Conservation (phyloP, 2,113 vertebrate species). For the Gobius niger region DNA sequence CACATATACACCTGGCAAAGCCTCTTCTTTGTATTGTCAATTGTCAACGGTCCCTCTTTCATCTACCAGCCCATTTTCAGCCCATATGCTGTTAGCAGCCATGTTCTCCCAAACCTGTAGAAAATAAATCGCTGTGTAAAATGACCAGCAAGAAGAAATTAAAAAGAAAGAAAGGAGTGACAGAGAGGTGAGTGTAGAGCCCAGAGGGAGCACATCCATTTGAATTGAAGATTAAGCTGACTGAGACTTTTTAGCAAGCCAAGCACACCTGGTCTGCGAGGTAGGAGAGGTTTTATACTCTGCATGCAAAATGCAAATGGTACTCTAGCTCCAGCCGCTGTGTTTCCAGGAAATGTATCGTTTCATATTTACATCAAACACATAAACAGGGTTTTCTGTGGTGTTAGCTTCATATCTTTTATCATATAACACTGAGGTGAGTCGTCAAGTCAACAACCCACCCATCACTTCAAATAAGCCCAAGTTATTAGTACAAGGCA, state of each 20-base stretch:
- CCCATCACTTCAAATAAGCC: no score
- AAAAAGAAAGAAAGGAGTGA: slow-evolving; percentile 56
- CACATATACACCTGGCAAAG: slow-evolving; percentile 29
- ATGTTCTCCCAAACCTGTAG: slow-evolving; percentile 16
- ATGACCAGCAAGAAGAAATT: slow-evolving; percentile 52
- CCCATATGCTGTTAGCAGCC: slow-evolving; percentile 19
- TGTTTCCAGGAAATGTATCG: slow-evolving; percentile 9
- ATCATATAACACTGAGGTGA: no score
- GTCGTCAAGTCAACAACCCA: no score
- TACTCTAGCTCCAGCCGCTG: slow-evolving; percentile 2
- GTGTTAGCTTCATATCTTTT: no score
- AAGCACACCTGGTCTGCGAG: slow-evolving; percentile 39
- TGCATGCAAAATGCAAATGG: background rate
- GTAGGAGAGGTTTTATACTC: background rate
- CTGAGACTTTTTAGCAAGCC: slow-evolving; percentile 46
- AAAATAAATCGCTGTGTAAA: slow-evolving; percentile 52
- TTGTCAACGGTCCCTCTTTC: slow-evolving; percentile 32
- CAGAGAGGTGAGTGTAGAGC: slow-evolving; percentile 46
- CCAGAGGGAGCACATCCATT: slow-evolving; percentile 49
- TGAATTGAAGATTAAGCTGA: slow-evolving; percentile 59
- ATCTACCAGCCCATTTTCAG: slow-evolving; percentile 41
- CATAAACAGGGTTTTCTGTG: background rate
- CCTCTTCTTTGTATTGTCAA: slow-evolving; percentile 17
- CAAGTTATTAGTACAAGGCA: no score
- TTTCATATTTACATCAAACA: background rate